Evolutionary conservation across 1,140 invertebrate species (phyloP).

Genomic region (Kradibia gibbosae): DNA sequence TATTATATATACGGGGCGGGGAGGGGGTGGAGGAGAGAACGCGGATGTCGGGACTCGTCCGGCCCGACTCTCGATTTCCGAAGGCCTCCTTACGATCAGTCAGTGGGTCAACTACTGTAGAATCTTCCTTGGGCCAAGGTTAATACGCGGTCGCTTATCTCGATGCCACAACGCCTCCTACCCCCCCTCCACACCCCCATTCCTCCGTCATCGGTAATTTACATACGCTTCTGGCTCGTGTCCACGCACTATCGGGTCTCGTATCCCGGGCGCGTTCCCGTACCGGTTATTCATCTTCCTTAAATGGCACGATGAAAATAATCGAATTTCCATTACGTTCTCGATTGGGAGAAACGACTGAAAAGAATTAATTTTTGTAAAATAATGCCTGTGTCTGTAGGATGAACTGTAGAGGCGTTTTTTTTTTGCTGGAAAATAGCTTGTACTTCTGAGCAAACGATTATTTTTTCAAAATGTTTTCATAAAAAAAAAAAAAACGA

Average conservation of each 20-base stretch:
- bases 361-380: no score
- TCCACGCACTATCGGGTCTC: neutral
- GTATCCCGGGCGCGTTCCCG: no score
- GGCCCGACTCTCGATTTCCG: neutral
- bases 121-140: neutral
- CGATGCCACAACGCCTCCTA: neutral
- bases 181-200: neutral
- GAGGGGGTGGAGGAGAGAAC: neutral
- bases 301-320: no score
- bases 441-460: no score
- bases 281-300: no score
- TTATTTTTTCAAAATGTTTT: no score
- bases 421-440: no score
- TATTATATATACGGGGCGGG: neutral
- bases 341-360: no score
- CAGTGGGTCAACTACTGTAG: conserved; percentile 12
- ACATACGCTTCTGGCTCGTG: neutral
- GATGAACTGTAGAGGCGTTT: no score
- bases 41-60: neutral
- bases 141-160: neutral
- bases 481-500: no score
- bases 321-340: no score
- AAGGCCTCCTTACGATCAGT: neutral
- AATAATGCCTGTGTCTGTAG: no score
- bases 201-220: neutral